A percentile compares a stretch with the other conserved stretches of the same genome.
These are phyloP conservation scores for Eleginops maclovinus DNA, from an alignment of 2,113 vertebrate genomes.

Conservation along the genomic window DNA sequence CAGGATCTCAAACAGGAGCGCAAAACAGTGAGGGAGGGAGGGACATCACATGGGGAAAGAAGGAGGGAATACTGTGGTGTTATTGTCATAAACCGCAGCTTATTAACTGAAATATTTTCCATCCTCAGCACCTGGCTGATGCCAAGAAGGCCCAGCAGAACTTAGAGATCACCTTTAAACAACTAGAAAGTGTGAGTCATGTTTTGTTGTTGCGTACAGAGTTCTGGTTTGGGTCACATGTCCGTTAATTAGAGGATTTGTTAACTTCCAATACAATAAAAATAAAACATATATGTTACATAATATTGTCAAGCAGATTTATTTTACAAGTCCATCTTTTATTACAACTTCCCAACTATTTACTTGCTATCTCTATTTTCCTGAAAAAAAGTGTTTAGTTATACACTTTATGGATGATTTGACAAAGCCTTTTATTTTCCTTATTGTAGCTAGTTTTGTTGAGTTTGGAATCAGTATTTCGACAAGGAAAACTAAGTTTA, in stretches of 20 bases:
- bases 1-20: constrained; percentile 80
- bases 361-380: too few relatives aligned
- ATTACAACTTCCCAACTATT: too few relatives aligned
- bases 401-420: too few relatives aligned
- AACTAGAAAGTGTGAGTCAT: constrained; percentile 87
- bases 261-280: background rate
- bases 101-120: constrained; percentile 11
- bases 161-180: constrained; percentile 86
- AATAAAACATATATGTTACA: too few relatives aligned
- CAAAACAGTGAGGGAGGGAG: constrained; percentile 76
- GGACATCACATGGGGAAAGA: background rate
- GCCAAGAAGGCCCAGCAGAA: constrained; percentile 89
- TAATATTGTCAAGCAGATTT: too few relatives aligned
- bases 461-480: background rate
- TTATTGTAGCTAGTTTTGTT: background rate
- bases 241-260: background rate
- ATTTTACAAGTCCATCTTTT: too few relatives aligned
- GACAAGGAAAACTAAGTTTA: background rate
- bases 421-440: background rate
- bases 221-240: background rate
- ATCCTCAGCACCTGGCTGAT: constrained; percentile 84
- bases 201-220: background rate
- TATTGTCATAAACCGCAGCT: background rate
- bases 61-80: background rate
- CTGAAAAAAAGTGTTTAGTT: too few relatives aligned